phyloP scores from a whole-genome alignment of 2,113 vertebrate species.

The Thunnus thynnus region DNA sequence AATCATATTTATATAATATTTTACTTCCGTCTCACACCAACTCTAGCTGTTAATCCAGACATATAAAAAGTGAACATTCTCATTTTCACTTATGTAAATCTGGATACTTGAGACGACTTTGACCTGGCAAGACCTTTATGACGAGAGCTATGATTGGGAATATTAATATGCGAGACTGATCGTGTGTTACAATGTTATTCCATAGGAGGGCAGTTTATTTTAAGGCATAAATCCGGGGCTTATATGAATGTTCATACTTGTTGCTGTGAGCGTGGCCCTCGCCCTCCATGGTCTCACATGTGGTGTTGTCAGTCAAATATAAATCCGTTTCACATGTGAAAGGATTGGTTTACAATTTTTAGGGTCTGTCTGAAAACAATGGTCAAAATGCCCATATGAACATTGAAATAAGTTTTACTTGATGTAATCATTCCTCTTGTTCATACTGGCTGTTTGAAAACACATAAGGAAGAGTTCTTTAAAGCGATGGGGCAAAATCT shows the following conservation, averaged over 20 bases:
- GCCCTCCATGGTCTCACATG: slow-evolving; percentile 5
- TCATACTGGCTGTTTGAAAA: no score
- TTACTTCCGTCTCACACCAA: background rate
- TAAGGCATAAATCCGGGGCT: slow-evolving; percentile 17
- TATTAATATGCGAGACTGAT: slow-evolving; percentile 33
- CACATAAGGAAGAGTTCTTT: no score
- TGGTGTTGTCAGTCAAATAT: slow-evolving; percentile 50
- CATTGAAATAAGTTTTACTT: no score
- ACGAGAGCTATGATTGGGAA: slow-evolving; percentile 13
- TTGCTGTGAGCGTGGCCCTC: background rate
- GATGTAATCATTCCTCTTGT: no score
- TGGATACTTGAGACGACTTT: slow-evolving; percentile 28
- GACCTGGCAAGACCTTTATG: slow-evolving; percentile 8
- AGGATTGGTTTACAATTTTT: no score
- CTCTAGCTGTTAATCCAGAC: background rate
- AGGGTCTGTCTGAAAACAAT: no score
- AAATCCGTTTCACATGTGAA: background rate
- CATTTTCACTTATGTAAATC: slow-evolving; percentile 36
- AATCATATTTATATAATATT: background rate
- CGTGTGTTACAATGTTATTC: slow-evolving; percentile 39
- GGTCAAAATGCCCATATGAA: no score
- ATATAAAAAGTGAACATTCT: slow-evolving; percentile 34
- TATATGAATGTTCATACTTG: slow-evolving; percentile 39
- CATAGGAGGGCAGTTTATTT: slow-evolving; percentile 39
- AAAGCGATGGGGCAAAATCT: no score